Percentiles rank a stretch among this genome's conserved stretches.
These are phyloP conservation scores for Alfaro cultratus DNA, from an alignment of 2,797 vertebrate genomes.

Conservation along the genomic window DNA sequence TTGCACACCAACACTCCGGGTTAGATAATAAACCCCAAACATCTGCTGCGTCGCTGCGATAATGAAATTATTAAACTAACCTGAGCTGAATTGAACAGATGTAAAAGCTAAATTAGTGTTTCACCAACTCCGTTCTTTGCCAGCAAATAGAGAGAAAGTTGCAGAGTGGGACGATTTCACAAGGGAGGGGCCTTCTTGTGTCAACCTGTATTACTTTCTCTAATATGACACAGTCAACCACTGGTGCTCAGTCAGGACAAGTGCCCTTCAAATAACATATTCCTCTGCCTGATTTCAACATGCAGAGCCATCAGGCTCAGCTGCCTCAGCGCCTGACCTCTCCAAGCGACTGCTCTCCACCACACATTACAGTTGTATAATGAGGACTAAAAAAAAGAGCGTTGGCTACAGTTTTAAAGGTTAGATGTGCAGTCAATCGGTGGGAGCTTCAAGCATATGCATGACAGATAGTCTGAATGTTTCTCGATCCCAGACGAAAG, in stretches of 20 bases:
- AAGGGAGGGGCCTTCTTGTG: constrained; percentile 23
- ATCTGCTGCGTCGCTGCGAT: not conserved
- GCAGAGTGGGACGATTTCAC: not conserved
- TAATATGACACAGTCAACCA: constrained; percentile 43
- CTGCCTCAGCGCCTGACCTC: constrained; percentile 59
- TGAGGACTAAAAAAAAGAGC: constrained; percentile 33
- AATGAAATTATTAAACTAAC: not conserved
- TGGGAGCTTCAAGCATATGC: constrained; percentile 15
- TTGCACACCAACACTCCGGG: not conserved
- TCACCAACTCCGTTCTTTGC: not conserved
- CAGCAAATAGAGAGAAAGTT: constrained; percentile 12
- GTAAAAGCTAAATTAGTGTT: not conserved
- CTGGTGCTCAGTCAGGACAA: constrained; percentile 55
- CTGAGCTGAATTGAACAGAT: not conserved
- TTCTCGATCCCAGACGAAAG: constrained; percentile 10
- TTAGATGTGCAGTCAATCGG: constrained; percentile 37
- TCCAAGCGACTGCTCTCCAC: constrained; percentile 57
- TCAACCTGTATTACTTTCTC: constrained; percentile 37
- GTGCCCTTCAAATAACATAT: constrained; percentile 60
- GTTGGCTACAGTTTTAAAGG: constrained; percentile 51
- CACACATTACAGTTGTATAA: constrained; percentile 60
- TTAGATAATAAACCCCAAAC: not conserved
- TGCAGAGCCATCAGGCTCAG: constrained; percentile 53
- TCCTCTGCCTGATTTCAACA: constrained; percentile 50
- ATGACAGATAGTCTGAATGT: constrained; percentile 13